These are phyloP conservation scores for Pangasius larnaudii DNA, from an alignment of 2,797 vertebrate species.

Conservation along the genomic window DNA sequence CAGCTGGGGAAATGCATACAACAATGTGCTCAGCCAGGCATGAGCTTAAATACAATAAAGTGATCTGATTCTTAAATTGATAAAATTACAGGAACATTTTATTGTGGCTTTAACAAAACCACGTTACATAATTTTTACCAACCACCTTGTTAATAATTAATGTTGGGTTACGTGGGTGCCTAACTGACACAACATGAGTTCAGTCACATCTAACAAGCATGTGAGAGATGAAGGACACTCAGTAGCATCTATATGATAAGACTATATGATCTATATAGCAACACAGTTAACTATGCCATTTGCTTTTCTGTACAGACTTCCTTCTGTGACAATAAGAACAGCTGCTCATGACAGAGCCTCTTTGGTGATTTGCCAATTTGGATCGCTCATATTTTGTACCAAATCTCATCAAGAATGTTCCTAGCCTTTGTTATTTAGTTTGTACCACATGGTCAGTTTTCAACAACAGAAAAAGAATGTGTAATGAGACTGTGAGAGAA, in stretches of 20 bases:
- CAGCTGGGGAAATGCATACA: background rate
- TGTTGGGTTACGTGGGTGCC: background rate
- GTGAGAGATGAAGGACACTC: background rate
- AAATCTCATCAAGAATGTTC: constrained; percentile 8
- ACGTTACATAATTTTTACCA: background rate
- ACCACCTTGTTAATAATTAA: background rate
- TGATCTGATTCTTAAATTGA: background rate
- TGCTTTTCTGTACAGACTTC: background rate
- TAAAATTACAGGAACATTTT: background rate
- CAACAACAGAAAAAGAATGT: constrained; percentile 39
- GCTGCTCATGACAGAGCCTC: background rate
- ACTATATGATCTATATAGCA: background rate
- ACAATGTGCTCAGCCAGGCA: background rate
- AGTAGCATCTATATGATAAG: background rate
- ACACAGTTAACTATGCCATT: background rate
- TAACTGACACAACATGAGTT: background rate
- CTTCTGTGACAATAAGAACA: background rate
- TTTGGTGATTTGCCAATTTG: constrained; percentile 2
- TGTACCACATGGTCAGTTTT: constrained; percentile 32
- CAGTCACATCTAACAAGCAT: background rate
- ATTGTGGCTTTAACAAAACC: background rate
- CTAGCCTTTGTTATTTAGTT: constrained; percentile 42
- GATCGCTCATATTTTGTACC: background rate
- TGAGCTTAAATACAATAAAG: background rate
- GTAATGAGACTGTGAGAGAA: constrained; percentile 44